These are phyloP conservation scores for Cinara cedri DNA, from an alignment of 2,888 invertebrate species.

Conservation along the genomic window DNA sequence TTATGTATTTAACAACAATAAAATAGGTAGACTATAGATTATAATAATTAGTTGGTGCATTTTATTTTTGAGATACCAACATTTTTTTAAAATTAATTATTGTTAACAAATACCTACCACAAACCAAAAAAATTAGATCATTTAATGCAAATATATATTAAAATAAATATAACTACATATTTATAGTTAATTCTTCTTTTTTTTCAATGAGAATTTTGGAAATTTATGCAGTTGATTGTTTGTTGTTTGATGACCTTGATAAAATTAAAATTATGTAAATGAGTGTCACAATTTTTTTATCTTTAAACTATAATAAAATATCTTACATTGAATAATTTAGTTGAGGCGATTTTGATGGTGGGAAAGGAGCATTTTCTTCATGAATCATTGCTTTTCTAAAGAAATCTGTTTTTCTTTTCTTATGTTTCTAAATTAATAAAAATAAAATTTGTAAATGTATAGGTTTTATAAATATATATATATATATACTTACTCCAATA, in stretches of 20 bases:
- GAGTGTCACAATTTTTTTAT: background rate
- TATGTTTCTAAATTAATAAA: slow-evolving; percentile 60
- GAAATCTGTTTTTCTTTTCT: slow-evolving; percentile 62
- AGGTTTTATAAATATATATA: background rate
- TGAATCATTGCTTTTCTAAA: slow-evolving; percentile 72
- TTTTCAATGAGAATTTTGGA: background rate
- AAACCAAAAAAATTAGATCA: background rate
- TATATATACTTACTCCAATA: slow-evolving; percentile 33
- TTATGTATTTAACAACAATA: background rate
- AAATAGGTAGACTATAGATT: background rate
- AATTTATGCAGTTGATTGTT: slow-evolving; percentile 26
- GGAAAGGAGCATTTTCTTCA: slow-evolving; percentile 75
- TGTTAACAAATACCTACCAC: background rate
- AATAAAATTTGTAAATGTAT: slow-evolving; percentile 59
- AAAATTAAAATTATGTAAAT: background rate
- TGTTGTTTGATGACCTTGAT: slow-evolving; percentile 2
- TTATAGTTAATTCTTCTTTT: background rate
- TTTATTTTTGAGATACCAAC: background rate
- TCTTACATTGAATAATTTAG: slow-evolving; percentile 16
- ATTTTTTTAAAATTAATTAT: background rate
- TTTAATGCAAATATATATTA: background rate
- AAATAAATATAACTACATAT: background rate
- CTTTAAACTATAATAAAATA: background rate
- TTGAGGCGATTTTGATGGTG: slow-evolving; percentile 63
- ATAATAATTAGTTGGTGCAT: background rate